Evolutionary conservation across 2,888 invertebrate genomes (phyloP).

Genomic region (Autographa gamma): DNA sequence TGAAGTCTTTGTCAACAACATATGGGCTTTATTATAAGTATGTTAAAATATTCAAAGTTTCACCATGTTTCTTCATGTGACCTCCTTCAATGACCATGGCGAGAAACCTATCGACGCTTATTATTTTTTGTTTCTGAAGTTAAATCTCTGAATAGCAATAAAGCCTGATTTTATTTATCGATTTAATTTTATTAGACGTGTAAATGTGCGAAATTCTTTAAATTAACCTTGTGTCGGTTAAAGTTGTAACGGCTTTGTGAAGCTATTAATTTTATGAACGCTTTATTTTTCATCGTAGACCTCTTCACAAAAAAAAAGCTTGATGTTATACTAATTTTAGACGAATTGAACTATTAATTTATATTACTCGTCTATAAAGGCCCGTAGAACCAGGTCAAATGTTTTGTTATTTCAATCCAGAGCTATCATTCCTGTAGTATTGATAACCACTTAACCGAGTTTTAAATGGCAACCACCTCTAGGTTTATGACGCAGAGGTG

Average conservation of each 20-base stretch:
- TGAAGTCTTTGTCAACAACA: conserved; percentile 9
- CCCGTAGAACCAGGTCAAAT: conserved; percentile 31
- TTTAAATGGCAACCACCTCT: conserved; percentile 27
- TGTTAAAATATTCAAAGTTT: background rate
- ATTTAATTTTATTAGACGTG: conserved; percentile 42
- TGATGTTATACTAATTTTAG: background rate
- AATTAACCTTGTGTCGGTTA: conserved; percentile 38
- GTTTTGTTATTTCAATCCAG: conserved; percentile 23
- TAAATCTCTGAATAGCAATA: conserved; percentile 5
- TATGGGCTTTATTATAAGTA: background rate
- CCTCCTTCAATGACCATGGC: background rate
- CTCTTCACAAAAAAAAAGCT: conserved; percentile 9
- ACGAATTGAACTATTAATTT: conserved; percentile 12
- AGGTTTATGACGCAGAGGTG: conserved; percentile 33
- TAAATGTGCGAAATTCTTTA: conserved; percentile 26
- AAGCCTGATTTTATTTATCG: conserved; percentile 33
- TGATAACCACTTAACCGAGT: conserved; percentile 40
- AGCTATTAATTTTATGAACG: conserved; percentile 33
- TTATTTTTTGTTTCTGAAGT: conserved; percentile 12
- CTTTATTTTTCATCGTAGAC: conserved; percentile 12
- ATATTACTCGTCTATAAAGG: conserved; percentile 18
- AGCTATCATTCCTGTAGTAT: conserved; percentile 25
- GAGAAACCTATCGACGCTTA: background rate
- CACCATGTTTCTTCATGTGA: background rate
- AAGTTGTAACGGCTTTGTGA: conserved; percentile 7